Base-by-base conservation (phyloP, 1,140 invertebrate genomes). In the Drosophila serrata region DNA sequence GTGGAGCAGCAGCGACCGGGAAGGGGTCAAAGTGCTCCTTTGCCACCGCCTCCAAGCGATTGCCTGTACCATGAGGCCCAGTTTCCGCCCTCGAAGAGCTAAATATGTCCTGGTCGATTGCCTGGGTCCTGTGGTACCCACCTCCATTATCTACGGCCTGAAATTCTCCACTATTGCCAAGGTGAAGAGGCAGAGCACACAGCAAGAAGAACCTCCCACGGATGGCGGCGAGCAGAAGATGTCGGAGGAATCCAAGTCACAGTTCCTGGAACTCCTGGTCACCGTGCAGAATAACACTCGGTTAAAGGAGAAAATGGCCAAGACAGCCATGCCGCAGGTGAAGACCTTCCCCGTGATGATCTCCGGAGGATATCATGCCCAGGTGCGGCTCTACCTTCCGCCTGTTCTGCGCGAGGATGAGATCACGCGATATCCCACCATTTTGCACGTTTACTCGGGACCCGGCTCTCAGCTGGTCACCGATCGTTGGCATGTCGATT, bases 381-480 rank as follows among this genome's bases (percentile, higher is more conserved):
- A 96, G 79, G 97, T 98, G 3, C 94, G 96, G 55, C 93, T 98
- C 6, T 95, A 97, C 75, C 93, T 98, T 12, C 97, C 97, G 7
- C 97, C 97, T 0, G 97, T 97, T 1, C 92, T 98, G 1, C 93
- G 97, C 59, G 97, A 98, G 85, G 96, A 98, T 67, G 97, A 99
- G 93, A 97, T 98, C 55, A 98, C 97, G 1, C 95, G 96, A 51
- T 99, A 99, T 93, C 98, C 98, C 0, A 94, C 98, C 58, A 95
- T 98, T 6, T 94, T 98, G 39, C 96, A 98, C 92, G 91, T 88
- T 0, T 97, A 98, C 87, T 97, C 96, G 1, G 97, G 97, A 4
- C 98, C 98, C n/a, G 97, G 97, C 2, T 96, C 95, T 1, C 98
- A 99, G 92, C 93, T 97, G 42, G 97, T 98, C 1, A 97, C 97